Percentiles rank a stretch among this genome's conserved stretches.
phyloP scores from a whole-genome alignment of 2,113 vertebrate genomes.

The Haplochromis burtoni region DNA sequence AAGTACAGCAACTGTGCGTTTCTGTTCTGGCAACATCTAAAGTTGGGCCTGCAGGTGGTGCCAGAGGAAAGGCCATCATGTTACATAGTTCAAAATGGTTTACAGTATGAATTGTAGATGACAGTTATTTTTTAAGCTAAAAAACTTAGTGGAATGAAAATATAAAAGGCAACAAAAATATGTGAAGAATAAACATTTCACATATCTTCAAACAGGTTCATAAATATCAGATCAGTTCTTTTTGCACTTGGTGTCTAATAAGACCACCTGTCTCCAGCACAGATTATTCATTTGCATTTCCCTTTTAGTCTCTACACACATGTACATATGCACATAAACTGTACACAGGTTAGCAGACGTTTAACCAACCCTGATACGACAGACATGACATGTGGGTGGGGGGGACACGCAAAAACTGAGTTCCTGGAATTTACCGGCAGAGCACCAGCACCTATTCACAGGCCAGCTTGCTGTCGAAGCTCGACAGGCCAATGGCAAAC shows the following conservation, averaged over 20 bases:
- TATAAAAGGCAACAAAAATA: background rate
- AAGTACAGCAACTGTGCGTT: background rate
- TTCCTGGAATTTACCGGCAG: background rate
- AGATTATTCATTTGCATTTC: background rate
- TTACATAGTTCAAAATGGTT: background rate
- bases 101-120: background rate
- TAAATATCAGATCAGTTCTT: background rate
- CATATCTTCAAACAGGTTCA: background rate
- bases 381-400: background rate
- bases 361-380: background rate
- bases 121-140: background rate
- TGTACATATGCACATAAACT: background rate
- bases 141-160: background rate
- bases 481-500: slow-evolving; percentile 93
- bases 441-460: slow-evolving; percentile 77
- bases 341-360: background rate
- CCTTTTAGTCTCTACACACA: background rate
- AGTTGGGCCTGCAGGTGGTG: slow-evolving; percentile 20
- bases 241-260: background rate
- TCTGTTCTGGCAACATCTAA: background rate
- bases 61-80: background rate
- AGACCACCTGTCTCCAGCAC: background rate
- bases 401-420: background rate
- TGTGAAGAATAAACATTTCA: background rate
- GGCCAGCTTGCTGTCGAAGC: slow-evolving; percentile 94